These are phyloP conservation scores for Tyrophagus putrescentiae DNA, from an alignment of 1,140 invertebrate genomes.

Conservation along the genomic window DNA sequence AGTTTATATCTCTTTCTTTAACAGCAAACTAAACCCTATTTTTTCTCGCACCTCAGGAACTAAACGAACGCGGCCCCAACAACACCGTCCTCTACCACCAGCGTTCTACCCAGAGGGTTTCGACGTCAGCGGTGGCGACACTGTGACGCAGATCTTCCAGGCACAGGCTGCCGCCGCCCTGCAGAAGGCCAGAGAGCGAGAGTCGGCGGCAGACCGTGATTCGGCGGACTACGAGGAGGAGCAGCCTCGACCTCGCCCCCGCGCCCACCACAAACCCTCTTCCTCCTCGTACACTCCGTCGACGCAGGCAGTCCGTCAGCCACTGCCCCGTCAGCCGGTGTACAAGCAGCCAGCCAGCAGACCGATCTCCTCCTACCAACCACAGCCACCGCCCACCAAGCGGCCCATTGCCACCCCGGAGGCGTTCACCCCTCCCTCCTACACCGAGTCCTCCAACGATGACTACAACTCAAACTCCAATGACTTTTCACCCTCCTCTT, in stretches of 20 bases:
- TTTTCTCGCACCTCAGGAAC: slow-evolving; percentile 23
- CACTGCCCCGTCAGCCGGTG: neutral
- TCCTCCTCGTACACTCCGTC: neutral
- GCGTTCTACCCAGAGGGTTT: slow-evolving; percentile 39
- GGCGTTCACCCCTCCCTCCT: neutral
- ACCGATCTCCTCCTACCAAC: neutral
- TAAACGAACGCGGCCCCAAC: slow-evolving; percentile 40
- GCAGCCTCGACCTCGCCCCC: neutral
- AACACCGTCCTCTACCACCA: slow-evolving; percentile 68
- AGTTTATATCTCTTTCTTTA: too few relatives aligned
- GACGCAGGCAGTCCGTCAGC: too few relatives aligned
- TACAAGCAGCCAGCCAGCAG: neutral
- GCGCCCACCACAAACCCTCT: neutral
- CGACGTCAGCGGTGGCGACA: slow-evolving; percentile 20
- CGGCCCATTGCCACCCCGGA: slow-evolving; percentile 11
- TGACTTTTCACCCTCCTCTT: neutral
- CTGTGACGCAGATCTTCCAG: slow-evolving; percentile 11
- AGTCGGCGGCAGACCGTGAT: neutral
- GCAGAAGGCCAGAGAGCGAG: neutral
- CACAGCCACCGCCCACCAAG: neutral
- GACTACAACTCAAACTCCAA: slow-evolving; percentile 1
- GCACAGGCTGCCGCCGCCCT: neutral
- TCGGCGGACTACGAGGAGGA: neutral
- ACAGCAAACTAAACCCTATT: too few relatives aligned
- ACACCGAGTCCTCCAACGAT: neutral